Base-by-base conservation (phyloP, 2,888 invertebrate species). In the Deilephila elpenor region DNA sequence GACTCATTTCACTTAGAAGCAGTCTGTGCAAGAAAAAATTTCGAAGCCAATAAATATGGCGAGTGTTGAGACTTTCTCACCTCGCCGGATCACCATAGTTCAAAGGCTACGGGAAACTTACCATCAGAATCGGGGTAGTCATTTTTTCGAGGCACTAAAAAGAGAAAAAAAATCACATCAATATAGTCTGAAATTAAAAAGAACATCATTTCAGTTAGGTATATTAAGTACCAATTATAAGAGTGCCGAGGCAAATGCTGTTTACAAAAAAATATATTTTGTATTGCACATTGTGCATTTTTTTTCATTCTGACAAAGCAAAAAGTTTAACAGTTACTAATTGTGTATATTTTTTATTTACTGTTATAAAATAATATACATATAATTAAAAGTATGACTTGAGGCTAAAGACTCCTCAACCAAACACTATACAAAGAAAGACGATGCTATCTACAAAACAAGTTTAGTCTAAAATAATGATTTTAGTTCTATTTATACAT, bases 41-140 rank as follows among this genome's bases (percentile, higher is more conserved):
- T 56, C 11, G 6, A 56, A n/a, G 17, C 56, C 56, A 56, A 56
- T 53, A n/a, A 5, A 5, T 56, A 67, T 25, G 20, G 37, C 7
- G n/a, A 44, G 11, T 25, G 0, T 51, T 51, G 44, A 37, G 8
- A n/a, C 5, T 14, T 67, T 67, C 67, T 67, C 51, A 67, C 67
- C 67, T 67, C 20, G 44, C 37, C 6, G 44, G 6, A 25, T 67
- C 51, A 67, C 25, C 60, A 25, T 51, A 56, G 29, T 32, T 34
- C 44, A 37, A 1, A 1, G 11, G 61, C 61, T 53, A 61, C 51
- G 8, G 72, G 60, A 76, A 74, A 74, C 34, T 71, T 44, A 53
- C 70, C 67, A 76, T 77, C 78, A 19, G 25, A 73, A 73, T 73
- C 71, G 20, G 64, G 53, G 44, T 37, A 20, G 32, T 70, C 60